Base-by-base conservation (phyloP, 2,797 vertebrate genomes). In the Phataginus tricuspis region DNA sequence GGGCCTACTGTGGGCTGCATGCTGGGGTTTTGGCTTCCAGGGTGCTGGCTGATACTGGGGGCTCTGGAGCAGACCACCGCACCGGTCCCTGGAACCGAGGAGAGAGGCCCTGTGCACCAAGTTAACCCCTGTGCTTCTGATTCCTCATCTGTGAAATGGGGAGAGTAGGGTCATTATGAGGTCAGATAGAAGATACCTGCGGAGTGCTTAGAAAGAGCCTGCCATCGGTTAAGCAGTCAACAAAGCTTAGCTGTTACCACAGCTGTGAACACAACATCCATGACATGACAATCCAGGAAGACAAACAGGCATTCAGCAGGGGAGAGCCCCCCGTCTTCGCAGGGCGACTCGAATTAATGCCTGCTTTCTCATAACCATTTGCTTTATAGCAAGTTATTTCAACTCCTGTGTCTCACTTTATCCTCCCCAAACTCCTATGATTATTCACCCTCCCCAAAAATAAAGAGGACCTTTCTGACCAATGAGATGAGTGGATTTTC, bases 31-130 rank as follows among this genome's bases (percentile, higher is more conserved):
- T 42, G 7, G 31, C 51, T 5, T 13, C n/a, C 68, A 51, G 15
- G 29, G 15, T 11, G 12, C 21, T 27, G 37, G 29, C 59, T 37
- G 8, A 5, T 0, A 21, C 69, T 2, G 8, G 9, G 34, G 75
- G 4, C 29, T 55, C 61, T 31, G 79, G 18, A 72, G 51, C 53
- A 78, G 78, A 64, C 61, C 6, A 7, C n/a, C 51, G 5, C 53
- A 9, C 7, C 0, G 0, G 23, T 49, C 64, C 69, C 89, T 37
- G 10, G 31, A n/a, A 34, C 55, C 66, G 31, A 51, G 42, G 12
- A 25, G 53, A 31, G 0, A 0, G 42, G 57, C 15, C 12, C 53
- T 6, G 0, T 21, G 29, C 5, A 0, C 9, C 0, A 27, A 34
- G 19, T n/a, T 14, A 27, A 79, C 15, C n/a, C 51, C 25, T 29